phyloP scores from a whole-genome alignment of 2,113 vertebrate genomes.

The Periophthalmodon schlosseri region DNA sequence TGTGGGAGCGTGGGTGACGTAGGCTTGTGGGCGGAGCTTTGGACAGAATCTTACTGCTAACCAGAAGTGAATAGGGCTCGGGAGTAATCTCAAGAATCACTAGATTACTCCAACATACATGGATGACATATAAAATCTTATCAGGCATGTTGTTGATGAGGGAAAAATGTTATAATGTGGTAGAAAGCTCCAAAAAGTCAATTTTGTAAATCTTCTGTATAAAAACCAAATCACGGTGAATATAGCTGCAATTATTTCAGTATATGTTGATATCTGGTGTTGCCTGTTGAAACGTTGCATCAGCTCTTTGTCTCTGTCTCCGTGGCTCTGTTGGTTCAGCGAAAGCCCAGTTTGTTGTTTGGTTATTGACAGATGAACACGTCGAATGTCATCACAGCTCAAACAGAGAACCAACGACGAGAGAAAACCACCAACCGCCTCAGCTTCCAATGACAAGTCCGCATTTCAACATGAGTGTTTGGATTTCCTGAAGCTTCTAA shows the following conservation, averaged over 20 bases:
- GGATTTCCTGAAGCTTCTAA: not conserved
- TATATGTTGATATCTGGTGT: no score
- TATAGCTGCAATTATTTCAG: not conserved
- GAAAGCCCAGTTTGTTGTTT: conserved; percentile 51
- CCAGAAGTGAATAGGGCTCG: no score
- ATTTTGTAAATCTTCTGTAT: no score
- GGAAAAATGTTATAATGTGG: no score
- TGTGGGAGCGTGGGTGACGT: no score
- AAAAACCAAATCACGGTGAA: not conserved
- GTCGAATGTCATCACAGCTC: conserved; percentile 39
- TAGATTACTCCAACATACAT: no score
- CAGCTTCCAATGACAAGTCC: conserved; percentile 12
- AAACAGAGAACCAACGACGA: conserved; percentile 40
- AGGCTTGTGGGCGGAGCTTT: no score
- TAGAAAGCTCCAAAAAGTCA: no score
- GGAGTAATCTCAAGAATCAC: no score
- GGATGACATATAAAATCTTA: no score
- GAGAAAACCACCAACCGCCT: conserved; percentile 41
- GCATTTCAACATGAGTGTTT: not conserved
- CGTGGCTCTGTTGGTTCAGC: conserved; percentile 50
- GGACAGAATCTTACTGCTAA: no score
- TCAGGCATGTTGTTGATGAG: no score
- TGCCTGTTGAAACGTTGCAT: conserved; percentile 1
- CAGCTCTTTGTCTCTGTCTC: conserved; percentile 14
- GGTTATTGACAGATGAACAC: conserved; percentile 50